Evolutionary conservation across 2,797 vertebrate genomes (phyloP), one percentile per base, ranked within the genome.

Genomic region (Distichodus sexfasciatus): DNA sequence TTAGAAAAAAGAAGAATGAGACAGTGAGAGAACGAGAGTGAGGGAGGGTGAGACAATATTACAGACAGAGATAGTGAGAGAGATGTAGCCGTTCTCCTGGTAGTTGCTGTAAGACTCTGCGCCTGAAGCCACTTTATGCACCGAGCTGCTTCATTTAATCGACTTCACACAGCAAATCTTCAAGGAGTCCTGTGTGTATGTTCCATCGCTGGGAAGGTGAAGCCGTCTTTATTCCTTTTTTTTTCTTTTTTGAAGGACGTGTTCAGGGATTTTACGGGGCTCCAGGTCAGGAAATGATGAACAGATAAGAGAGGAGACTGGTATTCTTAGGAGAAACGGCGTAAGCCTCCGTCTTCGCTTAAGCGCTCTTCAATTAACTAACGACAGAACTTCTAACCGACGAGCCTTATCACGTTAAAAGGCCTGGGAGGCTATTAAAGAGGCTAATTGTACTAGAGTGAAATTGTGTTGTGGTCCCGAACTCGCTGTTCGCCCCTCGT

Each of bases 111-210:
- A 24, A 15, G 60, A 57, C 33, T 57, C n/a, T 9, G 47, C 8
- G 43, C 69, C 69, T 41, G 36, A 29, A 71, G 60, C 60, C 8
- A 58, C 12, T 35, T 28, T 64, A 64, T 57, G 50, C 69, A 64
- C 41, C 54, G 51, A 65, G 43, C 9, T n/a, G 23, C 55, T 64
- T 71, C 31, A 62, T 62, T 70, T 70, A 70, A 61, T 47, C 43
- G 36, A 57, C 69, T 57, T 57, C 35, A 64, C 19, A 57, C 40
- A 29, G 51, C 60, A 31, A 64, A 64, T 71, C 50, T 48, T 71
- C 41, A 31, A 71, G 50, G 60, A 65, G 41, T 62, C 14, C 23
- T 3, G 1, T 31, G 24, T 21, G 51, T 12, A 64, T 65, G 60
- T 71, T 71, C 60, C 31, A 17, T 47, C 59, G 23, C 24, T 46